Evolutionary conservation across 1,140 invertebrate species (phyloP).

Genomic region (Dermatophagoides farinae): DNA sequence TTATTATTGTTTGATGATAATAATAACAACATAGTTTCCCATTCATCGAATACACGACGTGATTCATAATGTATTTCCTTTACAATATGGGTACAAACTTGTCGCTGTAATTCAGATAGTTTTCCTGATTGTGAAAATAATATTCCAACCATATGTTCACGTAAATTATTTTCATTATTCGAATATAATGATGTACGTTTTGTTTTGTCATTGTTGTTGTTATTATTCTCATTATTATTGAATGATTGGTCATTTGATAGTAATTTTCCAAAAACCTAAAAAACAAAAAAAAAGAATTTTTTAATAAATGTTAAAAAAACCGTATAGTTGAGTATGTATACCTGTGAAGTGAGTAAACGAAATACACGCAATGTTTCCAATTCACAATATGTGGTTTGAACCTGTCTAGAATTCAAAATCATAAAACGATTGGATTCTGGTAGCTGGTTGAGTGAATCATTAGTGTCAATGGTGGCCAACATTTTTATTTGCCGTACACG

Average conservation of each 20-base stretch:
- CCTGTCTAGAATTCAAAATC: slow-evolving; percentile 21
- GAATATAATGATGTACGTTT: neutral
- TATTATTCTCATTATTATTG: slow-evolving; percentile 21
- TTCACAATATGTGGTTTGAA: slow-evolving; percentile 69
- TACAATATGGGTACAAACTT: slow-evolving; percentile 81
- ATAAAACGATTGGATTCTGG: slow-evolving; percentile 16
- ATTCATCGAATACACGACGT: slow-evolving; percentile 58
- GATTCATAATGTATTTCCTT: slow-evolving; percentile 76
- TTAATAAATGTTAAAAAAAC: neutral
- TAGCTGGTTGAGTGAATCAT: neutral
- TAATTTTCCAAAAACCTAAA: slow-evolving; percentile 71
- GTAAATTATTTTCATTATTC: slow-evolving; percentile 44
- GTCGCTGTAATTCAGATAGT: slow-evolving; percentile 78
- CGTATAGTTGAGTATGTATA: too few species aligned
- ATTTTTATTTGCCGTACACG: slow-evolving; percentile 57
- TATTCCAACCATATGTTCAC: slow-evolving; percentile 91
- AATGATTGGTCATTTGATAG: slow-evolving; percentile 30
- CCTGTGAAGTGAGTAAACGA: slow-evolving; percentile 73
- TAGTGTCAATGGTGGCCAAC: slow-evolving; percentile 23
- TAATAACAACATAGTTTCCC: slow-evolving; percentile 36
- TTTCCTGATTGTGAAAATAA: slow-evolving; percentile 71
- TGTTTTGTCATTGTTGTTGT: neutral
- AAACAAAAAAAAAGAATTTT: slow-evolving; percentile 15
- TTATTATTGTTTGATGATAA: neutral
- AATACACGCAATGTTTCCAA: slow-evolving; percentile 79